phyloP scores from a whole-genome alignment of 2,888 invertebrate species.

The Caenorhabditis sulstoni region DNA sequence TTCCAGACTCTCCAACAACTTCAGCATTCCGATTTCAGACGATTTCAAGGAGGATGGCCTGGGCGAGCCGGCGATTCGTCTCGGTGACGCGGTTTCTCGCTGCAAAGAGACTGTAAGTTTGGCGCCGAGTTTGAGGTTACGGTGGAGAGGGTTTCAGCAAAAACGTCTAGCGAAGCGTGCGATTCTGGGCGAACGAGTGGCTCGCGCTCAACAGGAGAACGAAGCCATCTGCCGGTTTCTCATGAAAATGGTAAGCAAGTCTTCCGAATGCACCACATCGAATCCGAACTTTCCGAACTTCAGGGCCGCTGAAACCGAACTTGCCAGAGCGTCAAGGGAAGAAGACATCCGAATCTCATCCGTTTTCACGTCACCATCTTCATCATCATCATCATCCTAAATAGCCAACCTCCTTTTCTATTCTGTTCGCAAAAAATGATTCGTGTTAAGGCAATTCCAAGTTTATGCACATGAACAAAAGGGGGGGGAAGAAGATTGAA shows the following conservation, averaged over 20 bases:
- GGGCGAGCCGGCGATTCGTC: slow-evolving; percentile 41
- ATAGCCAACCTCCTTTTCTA: not conserved
- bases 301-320: slow-evolving; percentile 7
- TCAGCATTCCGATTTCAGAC: slow-evolving; percentile 33
- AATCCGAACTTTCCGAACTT: not conserved
- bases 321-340: not conserved
- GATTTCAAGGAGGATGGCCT: slow-evolving; percentile 56
- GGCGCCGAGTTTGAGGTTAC: not conserved
- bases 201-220: slow-evolving; percentile 55
- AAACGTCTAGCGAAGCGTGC: slow-evolving; percentile 60
- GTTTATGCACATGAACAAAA: slow-evolving; percentile 10
- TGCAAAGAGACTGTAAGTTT: slow-evolving; percentile 57
- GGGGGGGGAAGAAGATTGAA: not conserved
- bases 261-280: not conserved
- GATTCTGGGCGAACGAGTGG: slow-evolving; percentile 48
- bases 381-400: not conserved
- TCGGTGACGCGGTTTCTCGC: slow-evolving; percentile 50
- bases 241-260: slow-evolving; percentile 53
- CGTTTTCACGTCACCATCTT: slow-evolving; percentile 1
- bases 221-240: slow-evolving; percentile 54
- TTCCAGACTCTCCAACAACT: not conserved
- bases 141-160: slow-evolving; percentile 19
- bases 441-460: slow-evolving; percentile 4
- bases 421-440: slow-evolving; percentile 18
- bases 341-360: not conserved